Base-by-base conservation (phyloP, 1,140 invertebrate genomes). In the Drosophila micromelanica region DNA sequence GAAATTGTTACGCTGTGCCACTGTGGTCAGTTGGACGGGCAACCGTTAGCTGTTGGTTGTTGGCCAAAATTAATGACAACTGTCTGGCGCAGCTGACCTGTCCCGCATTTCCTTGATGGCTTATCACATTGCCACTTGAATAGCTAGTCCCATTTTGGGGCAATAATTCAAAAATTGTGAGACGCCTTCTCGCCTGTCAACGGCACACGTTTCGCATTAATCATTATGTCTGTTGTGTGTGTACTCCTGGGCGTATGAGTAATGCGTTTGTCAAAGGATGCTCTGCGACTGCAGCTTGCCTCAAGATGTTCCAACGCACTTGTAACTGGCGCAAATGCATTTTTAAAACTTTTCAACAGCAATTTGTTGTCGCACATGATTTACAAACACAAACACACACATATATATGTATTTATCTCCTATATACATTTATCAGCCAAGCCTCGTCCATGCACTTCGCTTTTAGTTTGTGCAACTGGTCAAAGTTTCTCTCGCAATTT, bases 21-120 rank as follows among this genome's bases (percentile, higher is more conserved):
- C 71, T 78, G 78, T 69, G 80, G 76, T 85, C 68, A 76, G 73
- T 35, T 35, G 32, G 32, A 35, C 70, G 62, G 56, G 38, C 15
- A 23, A 40, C 11, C 63, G 27, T 27, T 27, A 6, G 27, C 27
- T 6, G 27, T 15, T 45, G 43, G 17, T 20, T 17, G 43, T 43
- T 35, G 51, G 27, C 13, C 73, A 77, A 38, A 87, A 87, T 89
- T 89, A 87, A 87, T 87, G 84, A 89, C 76, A 89, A 89, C 84
- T 87, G 84, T 87, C 84, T 89, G 76, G 51, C 30, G 59, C 82
- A 89, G 76, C 78, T 79, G 84, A 89, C 84, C 79, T 78, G 59
- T 62, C 49, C n/a, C 48, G 48, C 56, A 49, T 57, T 73, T 73
- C 73, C 69, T 81, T 84, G 79, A 89, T 84, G 84, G 84, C 84